Conservation (phyloP, 2,888 invertebrate genomes). For the Drosophila differens region DNA sequence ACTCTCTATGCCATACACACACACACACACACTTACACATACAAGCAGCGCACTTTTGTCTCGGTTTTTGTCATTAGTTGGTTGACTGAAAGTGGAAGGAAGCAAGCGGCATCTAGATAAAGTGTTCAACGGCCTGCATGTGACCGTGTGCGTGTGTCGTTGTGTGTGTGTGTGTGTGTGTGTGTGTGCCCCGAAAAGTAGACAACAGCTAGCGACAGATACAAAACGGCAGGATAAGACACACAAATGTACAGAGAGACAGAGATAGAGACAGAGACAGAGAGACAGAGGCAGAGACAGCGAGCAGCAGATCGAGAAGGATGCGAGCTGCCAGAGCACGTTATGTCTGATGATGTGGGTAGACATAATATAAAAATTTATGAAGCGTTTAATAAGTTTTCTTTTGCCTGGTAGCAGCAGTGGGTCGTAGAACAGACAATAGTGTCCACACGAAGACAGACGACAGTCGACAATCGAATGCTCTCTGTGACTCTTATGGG, state of each 20-base stretch:
- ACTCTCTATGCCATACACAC: constrained; percentile 10
- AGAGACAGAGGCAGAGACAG: constrained; percentile 3
- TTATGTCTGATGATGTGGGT: constrained; percentile 82
- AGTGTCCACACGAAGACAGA: neutral
- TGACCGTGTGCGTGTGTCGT: constrained; percentile 24
- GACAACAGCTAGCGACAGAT: constrained; percentile 71
- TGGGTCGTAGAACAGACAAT: constrained; percentile 19
- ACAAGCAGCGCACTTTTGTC: constrained; percentile 68
- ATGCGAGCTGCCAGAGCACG: constrained; percentile 56
- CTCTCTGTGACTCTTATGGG: constrained; percentile 46
- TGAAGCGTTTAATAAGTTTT: constrained; percentile 84
- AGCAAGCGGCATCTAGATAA: constrained; percentile 69
- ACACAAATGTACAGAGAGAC: constrained; percentile 32
- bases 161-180: constrained; percentile 31
- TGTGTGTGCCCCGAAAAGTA: constrained; percentile 62
- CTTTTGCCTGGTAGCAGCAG: constrained; percentile 49
- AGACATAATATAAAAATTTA: constrained; percentile 83
- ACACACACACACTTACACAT: constrained; percentile 11
- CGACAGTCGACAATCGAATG: constrained; percentile 50
- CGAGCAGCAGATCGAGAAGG: constrained; percentile 39
- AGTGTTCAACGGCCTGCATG: constrained; percentile 78
- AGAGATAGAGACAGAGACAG: constrained; percentile 32
- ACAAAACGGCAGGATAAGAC: constrained; percentile 75
- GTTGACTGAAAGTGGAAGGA: constrained; percentile 56
- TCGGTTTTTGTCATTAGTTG: constrained; percentile 76